Percentiles rank a stretch among this genome's conserved stretches.
Conservation (phyloP, 2,888 invertebrate species). For the Stegana nigrithorax region DNA sequence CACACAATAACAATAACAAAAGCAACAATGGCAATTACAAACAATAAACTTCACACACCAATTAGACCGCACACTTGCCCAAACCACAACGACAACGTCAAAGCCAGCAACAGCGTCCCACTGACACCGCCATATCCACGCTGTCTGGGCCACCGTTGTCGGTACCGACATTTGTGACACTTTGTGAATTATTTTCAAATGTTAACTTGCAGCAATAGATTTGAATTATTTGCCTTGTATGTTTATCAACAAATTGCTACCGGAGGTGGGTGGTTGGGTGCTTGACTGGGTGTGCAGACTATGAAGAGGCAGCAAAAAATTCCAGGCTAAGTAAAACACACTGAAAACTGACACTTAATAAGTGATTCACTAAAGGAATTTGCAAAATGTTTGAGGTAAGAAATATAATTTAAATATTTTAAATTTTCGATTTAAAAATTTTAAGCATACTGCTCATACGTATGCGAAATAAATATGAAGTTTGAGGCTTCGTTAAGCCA, state of each 20-base stretch:
- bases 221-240: not conserved
- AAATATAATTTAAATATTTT: too few relatives aligned
- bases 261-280: not conserved
- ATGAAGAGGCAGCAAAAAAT: too few relatives aligned
- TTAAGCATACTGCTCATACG: too few relatives aligned
- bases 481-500: too few relatives aligned
- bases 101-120: not conserved
- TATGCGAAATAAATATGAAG: too few relatives aligned
- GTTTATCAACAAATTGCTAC: not conserved
- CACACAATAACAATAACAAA: not conserved
- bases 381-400: too few relatives aligned
- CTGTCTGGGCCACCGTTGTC: too few relatives aligned
- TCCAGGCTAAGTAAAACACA: too few relatives aligned
- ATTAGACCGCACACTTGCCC: constrained; percentile 8
- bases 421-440: too few relatives aligned
- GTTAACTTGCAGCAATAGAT: not conserved
- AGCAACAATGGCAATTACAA: constrained; percentile 18
- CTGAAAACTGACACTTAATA: too few relatives aligned
- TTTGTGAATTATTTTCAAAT: constrained; percentile 1
- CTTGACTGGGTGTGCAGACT: too few relatives aligned
- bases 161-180: not conserved
- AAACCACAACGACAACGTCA: not conserved
- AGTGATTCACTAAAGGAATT: too few relatives aligned
- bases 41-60: constrained; percentile 20
- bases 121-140: not conserved